Evolutionary conservation across 2,113 vertebrate species (phyloP).

Genomic region (Apteryx owenii): DNA sequence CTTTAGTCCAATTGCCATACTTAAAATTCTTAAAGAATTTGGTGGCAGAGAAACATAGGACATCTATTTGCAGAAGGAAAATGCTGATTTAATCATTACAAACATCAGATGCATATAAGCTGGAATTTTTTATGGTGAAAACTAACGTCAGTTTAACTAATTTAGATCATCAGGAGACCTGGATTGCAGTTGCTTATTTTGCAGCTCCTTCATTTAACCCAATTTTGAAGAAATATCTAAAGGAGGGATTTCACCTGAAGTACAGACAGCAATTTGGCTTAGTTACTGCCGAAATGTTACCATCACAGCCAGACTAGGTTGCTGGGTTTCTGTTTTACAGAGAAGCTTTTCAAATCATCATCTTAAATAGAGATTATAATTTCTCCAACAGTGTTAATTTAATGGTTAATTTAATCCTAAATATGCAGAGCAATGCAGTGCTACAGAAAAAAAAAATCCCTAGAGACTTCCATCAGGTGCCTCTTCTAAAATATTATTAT

Average conservation of each 20-base stretch:
- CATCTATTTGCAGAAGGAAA: neutral
- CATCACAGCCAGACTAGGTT: constrained; percentile 1
- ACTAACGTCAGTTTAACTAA: neutral
- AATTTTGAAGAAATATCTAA: constrained; percentile 54
- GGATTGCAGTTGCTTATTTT: constrained; percentile 14
- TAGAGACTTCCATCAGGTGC: neutral
- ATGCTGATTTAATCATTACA: neutral
- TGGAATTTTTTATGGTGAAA: neutral
- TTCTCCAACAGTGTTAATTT: constrained; percentile 57
- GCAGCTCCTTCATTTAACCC: neutral
- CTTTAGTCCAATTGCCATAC: neutral
- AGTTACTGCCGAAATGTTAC: constrained; percentile 33
- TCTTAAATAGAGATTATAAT: constrained; percentile 45
- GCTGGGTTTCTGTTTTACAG: neutral
- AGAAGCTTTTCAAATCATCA: constrained; percentile 43
- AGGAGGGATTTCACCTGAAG: constrained; percentile 21
- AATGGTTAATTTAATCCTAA: constrained; percentile 72
- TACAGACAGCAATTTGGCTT: constrained; percentile 38
- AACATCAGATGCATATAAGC: neutral
- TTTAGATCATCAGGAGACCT: neutral
- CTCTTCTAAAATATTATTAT: constrained; percentile 33
- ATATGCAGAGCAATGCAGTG: constrained; percentile 30
- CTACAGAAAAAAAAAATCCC: neutral
- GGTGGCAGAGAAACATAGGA: neutral
- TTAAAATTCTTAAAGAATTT: neutral